phyloP scores from a whole-genome alignment of 2,797 vertebrate species.

The Benthosema pterotum region DNA sequence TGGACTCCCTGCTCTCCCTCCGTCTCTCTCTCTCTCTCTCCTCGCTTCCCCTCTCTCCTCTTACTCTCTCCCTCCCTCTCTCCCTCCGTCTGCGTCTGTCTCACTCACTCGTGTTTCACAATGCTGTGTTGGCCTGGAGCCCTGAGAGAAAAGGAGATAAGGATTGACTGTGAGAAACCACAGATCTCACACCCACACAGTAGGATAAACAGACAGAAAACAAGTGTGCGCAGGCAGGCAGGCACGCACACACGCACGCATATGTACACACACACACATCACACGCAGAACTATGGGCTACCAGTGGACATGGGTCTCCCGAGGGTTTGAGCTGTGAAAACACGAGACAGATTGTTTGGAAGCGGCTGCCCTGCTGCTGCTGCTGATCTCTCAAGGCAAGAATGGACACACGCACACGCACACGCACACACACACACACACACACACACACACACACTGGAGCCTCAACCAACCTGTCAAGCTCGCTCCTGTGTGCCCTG shows the following conservation, averaged over 20 bases:
- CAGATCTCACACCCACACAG: conserved; percentile 77
- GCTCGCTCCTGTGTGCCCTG: conserved; percentile 58
- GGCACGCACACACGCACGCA: not conserved
- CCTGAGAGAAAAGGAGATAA: conserved; percentile 73
- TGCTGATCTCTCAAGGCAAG: conserved; percentile 64
- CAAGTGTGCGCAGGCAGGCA: too few relatives aligned
- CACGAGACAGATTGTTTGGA: conserved; percentile 60
- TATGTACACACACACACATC: conserved; percentile 9
- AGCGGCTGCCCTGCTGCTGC: conserved; percentile 49
- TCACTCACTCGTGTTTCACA: conserved; percentile 61
- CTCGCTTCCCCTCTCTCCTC: conserved; percentile 2
- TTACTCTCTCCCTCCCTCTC: conserved; percentile 6
- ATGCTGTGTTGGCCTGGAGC: conserved; percentile 67
- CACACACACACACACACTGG: too few relatives aligned
- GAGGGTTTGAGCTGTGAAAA: conserved; percentile 57
- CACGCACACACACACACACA: too few relatives aligned
- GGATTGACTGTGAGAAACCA: conserved; percentile 74
- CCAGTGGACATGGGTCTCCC: conserved; percentile 31
- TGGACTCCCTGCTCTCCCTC: conserved; percentile 55
- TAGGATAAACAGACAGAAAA: conserved; percentile 42
- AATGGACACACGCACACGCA: too few relatives aligned
- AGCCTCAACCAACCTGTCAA: conserved; percentile 65
- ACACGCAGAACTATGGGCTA: conserved; percentile 22
- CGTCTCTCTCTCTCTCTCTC: conserved; percentile 2
- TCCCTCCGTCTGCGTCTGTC: not conserved